Percentiles rank a stretch among this genome's conserved stretches.
These are phyloP conservation scores for Nasonia vitripennis DNA, from an alignment of 1,140 invertebrate genomes.

Conservation along the genomic window DNA sequence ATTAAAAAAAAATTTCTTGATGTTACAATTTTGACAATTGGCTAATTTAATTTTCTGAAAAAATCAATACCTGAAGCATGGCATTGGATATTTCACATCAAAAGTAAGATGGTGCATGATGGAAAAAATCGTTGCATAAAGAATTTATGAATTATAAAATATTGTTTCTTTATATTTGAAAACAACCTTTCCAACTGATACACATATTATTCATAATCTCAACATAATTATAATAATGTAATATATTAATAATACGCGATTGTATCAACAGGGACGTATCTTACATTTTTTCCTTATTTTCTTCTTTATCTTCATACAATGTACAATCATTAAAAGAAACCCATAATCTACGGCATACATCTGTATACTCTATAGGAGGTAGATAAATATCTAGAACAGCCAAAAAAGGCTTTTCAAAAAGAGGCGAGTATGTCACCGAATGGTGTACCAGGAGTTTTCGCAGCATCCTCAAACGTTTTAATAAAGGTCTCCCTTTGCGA, in stretches of 20 bases:
- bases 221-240: not conserved
- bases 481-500: constrained; percentile 74
- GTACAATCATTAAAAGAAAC: constrained; percentile 31
- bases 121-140: not conserved
- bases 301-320: constrained; percentile 27
- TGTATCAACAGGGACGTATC: constrained; percentile 30
- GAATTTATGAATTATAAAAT: constrained; percentile 43
- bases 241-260: constrained; percentile 30
- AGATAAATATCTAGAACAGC: constrained; percentile 12
- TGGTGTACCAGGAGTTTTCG: constrained; percentile 72
- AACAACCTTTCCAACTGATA: constrained; percentile 42
- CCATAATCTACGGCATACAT: constrained; percentile 3
- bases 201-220: constrained; percentile 33
- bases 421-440: constrained; percentile 74
- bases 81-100: too few species aligned
- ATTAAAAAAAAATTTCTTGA: too few species aligned
- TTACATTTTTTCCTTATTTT: constrained; percentile 7
- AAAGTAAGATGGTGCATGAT: too few species aligned
- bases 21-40: too few species aligned
- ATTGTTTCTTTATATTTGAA: constrained; percentile 56
- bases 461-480: constrained; percentile 74
- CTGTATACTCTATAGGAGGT: constrained; percentile 18
- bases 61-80: too few species aligned
- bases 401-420: constrained; percentile 56
- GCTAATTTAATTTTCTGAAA: too few species aligned